A percentile compares a stretch with the other conserved stretches of the same genome.
phyloP scores from a whole-genome alignment of 1,140 invertebrate genomes.

The Diuraphis noxia region DNA sequence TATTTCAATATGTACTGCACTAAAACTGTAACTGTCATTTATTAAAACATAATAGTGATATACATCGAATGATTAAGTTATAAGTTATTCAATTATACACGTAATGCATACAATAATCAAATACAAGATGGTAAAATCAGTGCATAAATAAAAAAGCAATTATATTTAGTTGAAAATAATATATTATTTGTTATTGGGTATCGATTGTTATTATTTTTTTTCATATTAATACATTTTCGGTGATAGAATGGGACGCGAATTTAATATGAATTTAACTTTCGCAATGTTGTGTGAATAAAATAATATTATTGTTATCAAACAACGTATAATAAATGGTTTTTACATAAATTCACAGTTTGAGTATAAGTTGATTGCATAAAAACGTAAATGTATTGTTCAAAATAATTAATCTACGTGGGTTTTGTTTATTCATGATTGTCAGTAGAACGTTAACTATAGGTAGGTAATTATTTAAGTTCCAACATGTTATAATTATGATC shows the following conservation, averaged over 20 bases:
- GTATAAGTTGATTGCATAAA: background rate
- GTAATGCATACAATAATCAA: too few relatives aligned
- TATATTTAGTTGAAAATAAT: too few relatives aligned
- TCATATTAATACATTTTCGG: too few relatives aligned
- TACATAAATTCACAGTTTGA: background rate
- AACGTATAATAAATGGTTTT: background rate
- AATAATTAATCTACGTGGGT: background rate
- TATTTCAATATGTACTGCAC: too few relatives aligned
- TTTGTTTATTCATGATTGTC: background rate
- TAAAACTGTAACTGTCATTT: too few relatives aligned
- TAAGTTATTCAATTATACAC: too few relatives aligned
- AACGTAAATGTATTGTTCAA: background rate
- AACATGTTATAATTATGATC: constrained; percentile 7
- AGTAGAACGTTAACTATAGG: background rate
- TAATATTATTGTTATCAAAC: too few relatives aligned
- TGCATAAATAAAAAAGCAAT: too few relatives aligned
- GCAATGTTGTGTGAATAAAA: background rate
- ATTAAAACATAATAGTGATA: too few relatives aligned
- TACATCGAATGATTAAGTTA: too few relatives aligned
- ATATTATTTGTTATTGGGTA: background rate
- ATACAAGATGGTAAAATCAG: too few relatives aligned
- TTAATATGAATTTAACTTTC: background rate
- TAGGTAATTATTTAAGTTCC: constrained; percentile 8
- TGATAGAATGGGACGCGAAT: background rate
- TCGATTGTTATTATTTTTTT: too few relatives aligned